These are phyloP conservation scores for Hemaris fuciformis DNA, from an alignment of 2,888 invertebrate species.

Conservation along the genomic window DNA sequence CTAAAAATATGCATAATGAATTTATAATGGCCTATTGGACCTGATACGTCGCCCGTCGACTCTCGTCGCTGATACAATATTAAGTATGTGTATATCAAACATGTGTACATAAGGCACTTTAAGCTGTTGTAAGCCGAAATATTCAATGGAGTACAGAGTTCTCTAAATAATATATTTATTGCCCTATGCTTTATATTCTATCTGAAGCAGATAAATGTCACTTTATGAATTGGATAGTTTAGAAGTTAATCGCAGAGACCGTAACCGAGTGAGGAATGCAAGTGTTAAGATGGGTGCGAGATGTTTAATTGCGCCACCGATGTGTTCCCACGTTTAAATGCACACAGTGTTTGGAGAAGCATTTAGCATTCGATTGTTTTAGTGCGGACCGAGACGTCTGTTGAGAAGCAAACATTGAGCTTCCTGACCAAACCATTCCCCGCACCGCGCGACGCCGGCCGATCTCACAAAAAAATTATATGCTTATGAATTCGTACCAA, in stretches of 20 bases:
- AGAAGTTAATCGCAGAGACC: slow-evolving; percentile 8
- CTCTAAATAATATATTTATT: background rate
- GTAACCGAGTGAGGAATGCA: slow-evolving; percentile 35
- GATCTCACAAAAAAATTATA: slow-evolving; percentile 18
- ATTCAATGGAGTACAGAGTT: too few relatives aligned
- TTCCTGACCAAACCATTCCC: slow-evolving; percentile 50
- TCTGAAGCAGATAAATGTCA: too few relatives aligned
- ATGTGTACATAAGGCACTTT: background rate
- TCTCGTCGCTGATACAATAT: slow-evolving; percentile 41
- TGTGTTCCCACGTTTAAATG: slow-evolving; percentile 78
- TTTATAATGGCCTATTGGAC: slow-evolving; percentile 72
- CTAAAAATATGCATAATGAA: slow-evolving; percentile 82
- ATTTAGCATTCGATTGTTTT: slow-evolving; percentile 81
- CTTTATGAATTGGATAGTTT: background rate
- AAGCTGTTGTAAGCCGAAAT: background rate
- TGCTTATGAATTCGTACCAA: slow-evolving; percentile 15
- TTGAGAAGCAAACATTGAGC: slow-evolving; percentile 69
- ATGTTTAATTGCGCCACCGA: slow-evolving; percentile 73
- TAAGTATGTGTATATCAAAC: slow-evolving; percentile 21
- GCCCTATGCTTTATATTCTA: too few relatives aligned
- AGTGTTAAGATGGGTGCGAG: slow-evolving; percentile 52
- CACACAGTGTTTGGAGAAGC: slow-evolving; percentile 73
- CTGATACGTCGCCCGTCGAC: slow-evolving; percentile 54
- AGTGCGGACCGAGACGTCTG: slow-evolving; percentile 75
- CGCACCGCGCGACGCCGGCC: slow-evolving; percentile 18